Evolutionary conservation across 2,888 invertebrate species (phyloP).

Genomic region (Flexamia atlantica): DNA sequence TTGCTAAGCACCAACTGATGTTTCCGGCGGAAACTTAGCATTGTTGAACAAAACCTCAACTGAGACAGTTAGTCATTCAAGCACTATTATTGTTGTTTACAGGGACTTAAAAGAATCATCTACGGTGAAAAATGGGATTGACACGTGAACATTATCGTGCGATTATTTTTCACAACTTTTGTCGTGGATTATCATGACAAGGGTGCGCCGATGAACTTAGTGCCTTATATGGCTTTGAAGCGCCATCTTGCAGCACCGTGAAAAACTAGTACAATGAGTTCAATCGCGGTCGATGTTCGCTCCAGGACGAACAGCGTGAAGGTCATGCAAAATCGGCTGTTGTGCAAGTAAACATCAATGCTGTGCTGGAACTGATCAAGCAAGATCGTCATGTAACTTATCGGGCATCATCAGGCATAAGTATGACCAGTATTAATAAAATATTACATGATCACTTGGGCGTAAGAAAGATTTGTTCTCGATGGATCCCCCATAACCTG

Average conservation of each 20-base stretch:
- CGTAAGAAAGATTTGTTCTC: constrained; percentile 60
- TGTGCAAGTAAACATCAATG: constrained; percentile 37
- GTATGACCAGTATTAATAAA: constrained; percentile 13
- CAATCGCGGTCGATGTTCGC: constrained; percentile 32
- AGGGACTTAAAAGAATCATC: constrained; percentile 9
- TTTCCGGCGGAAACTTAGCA: constrained; percentile 22
- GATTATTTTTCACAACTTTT: constrained; percentile 48
- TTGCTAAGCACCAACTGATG: constrained; percentile 47
- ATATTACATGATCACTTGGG: too few relatives aligned
- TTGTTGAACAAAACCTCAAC: constrained; percentile 48
- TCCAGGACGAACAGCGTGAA: constrained; percentile 49
- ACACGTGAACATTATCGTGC: constrained; percentile 28
- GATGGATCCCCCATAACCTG: constrained; percentile 48
- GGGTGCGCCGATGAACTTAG: constrained; percentile 48
- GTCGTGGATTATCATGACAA: constrained; percentile 33
- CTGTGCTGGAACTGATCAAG: constrained; percentile 32
- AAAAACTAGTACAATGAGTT: constrained; percentile 39
- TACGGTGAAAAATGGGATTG: constrained; percentile 43
- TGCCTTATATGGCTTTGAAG: constrained; percentile 44
- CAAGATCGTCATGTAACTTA: constrained; percentile 56
- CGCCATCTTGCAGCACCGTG: constrained; percentile 15
- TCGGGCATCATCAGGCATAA: constrained; percentile 50
- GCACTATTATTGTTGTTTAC: constrained; percentile 39
- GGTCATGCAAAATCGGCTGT: constrained; percentile 44
- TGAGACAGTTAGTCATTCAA: constrained; percentile 3